Conservation (phyloP, 2,113 vertebrate species). For the Tyrannus savana region DNA sequence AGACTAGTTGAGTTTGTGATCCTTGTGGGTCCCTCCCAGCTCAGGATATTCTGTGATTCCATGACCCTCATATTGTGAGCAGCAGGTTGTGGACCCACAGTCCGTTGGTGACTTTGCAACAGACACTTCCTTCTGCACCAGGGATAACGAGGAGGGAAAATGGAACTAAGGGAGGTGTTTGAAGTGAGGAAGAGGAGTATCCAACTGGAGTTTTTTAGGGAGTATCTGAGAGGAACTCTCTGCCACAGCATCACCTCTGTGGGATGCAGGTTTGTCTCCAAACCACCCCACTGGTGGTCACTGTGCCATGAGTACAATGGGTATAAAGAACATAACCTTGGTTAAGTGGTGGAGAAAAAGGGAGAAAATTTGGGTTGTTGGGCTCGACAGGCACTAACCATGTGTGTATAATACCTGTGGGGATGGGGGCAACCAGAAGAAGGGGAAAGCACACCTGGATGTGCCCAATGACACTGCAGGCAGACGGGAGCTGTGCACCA, state of each 20-base stretch:
- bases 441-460: neutral
- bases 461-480: neutral
- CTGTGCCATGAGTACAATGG: too few species aligned
- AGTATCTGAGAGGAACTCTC: neutral
- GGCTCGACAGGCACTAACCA: neutral
- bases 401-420: too few species aligned
- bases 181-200: neutral
- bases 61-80: neutral
- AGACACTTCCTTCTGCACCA: neutral
- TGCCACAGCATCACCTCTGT: neutral
- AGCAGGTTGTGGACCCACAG: neutral
- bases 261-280: neutral
- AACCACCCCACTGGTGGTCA: neutral
- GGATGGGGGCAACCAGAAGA: neutral
- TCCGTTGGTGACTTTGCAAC: neutral
- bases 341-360: neutral
- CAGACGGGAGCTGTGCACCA: neutral
- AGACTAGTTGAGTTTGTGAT: too few species aligned
- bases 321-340: accelerated
- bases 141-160: neutral
- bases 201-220: neutral
- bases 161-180: neutral
- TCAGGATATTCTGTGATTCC: neutral
- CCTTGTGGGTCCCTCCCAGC: neutral
- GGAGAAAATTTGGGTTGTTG: neutral